A percentile compares a stretch with the other conserved stretches of the same genome.
phyloP scores from a whole-genome alignment of 2,113 vertebrate species.

The Hassar affinis region DNA sequence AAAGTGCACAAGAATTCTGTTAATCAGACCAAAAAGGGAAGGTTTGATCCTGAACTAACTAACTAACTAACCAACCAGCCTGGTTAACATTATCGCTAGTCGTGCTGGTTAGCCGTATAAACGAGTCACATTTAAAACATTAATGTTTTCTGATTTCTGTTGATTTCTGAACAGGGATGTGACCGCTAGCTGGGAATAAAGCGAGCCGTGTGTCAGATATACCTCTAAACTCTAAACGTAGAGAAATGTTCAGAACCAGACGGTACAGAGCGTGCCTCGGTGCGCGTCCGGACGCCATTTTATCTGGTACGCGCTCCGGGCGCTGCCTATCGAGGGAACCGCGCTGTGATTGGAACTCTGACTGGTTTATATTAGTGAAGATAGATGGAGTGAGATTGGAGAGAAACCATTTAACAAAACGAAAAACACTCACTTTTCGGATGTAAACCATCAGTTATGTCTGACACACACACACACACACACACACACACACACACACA shows the following conservation, averaged over 20 bases:
- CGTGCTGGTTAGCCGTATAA: not conserved
- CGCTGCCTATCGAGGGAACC: not conserved
- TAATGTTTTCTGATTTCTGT: too few species aligned
- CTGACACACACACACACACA: slow-evolving; percentile 21
- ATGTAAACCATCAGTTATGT: not conserved
- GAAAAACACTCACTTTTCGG: not conserved
- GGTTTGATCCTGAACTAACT: not conserved
- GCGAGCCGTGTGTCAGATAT: not conserved
- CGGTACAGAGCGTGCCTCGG: not conserved
- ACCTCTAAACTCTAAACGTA: too few species aligned
- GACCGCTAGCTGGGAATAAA: not conserved
- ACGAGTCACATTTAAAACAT: too few species aligned
- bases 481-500: slow-evolving; percentile 17
- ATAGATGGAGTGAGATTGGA: not conserved
- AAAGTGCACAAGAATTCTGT: not conserved
- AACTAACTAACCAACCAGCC: too few species aligned
- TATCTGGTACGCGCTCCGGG: not conserved
- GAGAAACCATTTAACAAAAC: not conserved
- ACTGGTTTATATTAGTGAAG: not conserved
- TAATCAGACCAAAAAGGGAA: too few species aligned
- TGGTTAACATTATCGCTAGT: not conserved
- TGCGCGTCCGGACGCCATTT: not conserved
- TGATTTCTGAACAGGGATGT: not conserved
- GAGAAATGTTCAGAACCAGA: not conserved
- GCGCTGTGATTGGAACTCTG: not conserved